Evolutionary conservation across 2,113 vertebrate genomes (phyloP), one percentile per base, ranked within the genome.

Genomic region (Callionymus lyra): DNA sequence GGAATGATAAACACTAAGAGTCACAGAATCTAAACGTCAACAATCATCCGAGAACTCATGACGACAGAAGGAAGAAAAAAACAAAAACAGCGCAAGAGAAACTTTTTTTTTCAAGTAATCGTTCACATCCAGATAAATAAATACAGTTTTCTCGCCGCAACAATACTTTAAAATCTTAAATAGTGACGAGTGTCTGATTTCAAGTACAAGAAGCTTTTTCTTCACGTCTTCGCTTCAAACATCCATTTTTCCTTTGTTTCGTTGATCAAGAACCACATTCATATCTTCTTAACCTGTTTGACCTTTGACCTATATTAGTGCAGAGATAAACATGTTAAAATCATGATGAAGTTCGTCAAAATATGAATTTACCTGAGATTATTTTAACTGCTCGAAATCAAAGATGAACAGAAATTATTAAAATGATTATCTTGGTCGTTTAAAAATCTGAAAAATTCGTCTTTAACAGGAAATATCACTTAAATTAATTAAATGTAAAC

Each of bases 51-150:
- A 59, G 18, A 74, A 53, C 68, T 62, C 31, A 59, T 42, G 48
- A 44, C 67, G 48, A 71, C 72, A 64, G 64, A 48, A 67, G 14
- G 72, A 56, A 52, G 41, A 65, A 63, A 73, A 62, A 59, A 68
- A 45, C 67, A 65, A 54, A 53, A 79, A 84, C 81, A 82, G 82
- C 74, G 56, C 79, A 6, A 44, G 34, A 6, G 17, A 34, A 73
- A 65, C 62, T 71, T 63, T 63, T 64, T 56, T 56, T 60, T 87
- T 86, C 84, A 87, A 87, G 85, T 86, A 82, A 82, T 85, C 73
- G 76, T 75, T 76, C 62, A 75, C 66, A 82, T 83, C 74, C 64
- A 72, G 75, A 83, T 82, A 82, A 85, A 86, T 87, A 85, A 84
- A 86, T 83, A 83, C 44, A 82, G n/a, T n/a, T 62, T 65, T 45